These are phyloP conservation scores for Anguilla pacifica DNA, from an alignment of 2,797 vertebrate genomes.

Conservation along the genomic window DNA sequence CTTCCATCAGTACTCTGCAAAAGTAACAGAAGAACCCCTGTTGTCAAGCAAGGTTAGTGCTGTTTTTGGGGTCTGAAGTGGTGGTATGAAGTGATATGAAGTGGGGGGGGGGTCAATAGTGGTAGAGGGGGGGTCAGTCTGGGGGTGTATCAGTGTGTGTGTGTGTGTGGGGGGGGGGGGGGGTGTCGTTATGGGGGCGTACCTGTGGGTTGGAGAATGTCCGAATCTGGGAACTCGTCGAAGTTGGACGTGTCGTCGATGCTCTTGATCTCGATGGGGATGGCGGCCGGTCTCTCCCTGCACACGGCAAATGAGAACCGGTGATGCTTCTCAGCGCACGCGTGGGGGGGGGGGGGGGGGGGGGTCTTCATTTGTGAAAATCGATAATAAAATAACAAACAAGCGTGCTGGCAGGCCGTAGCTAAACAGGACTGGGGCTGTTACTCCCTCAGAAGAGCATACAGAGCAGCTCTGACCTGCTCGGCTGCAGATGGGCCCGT, in stretches of 20 bases:
- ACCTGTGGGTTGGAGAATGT: slow-evolving; percentile 95
- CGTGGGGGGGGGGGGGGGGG: too few species aligned
- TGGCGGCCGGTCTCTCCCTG: slow-evolving; percentile 95
- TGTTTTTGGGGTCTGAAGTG: too few species aligned
- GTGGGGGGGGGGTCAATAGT: too few species aligned
- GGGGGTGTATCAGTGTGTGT: neutral
- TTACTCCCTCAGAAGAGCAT: slow-evolving; percentile 54
- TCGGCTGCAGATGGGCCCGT: neutral
- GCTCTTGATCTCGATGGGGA: slow-evolving; percentile 97
- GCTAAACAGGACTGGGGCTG: too few species aligned
- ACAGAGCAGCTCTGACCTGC: neutral
- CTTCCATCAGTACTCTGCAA: neutral
- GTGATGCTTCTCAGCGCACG: too few species aligned
- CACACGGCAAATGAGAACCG: slow-evolving; percentile 39
- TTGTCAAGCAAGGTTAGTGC: too few species aligned
- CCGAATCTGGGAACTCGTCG: slow-evolving; percentile 96
- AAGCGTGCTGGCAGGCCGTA: neutral
- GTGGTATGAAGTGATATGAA: too few species aligned
- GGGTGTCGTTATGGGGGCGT: slow-evolving; percentile 18
- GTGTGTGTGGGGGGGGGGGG: neutral
- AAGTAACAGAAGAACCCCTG: too few species aligned
- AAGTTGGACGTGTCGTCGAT: slow-evolving; percentile 99
- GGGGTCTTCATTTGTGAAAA: too few species aligned
- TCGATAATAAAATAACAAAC: too few species aligned
- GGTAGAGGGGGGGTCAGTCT: neutral